A percentile compares a stretch with the other conserved stretches of the same genome.
phyloP scores from a whole-genome alignment of 2,888 invertebrate species.

The Cephus rjabovi region DNA sequence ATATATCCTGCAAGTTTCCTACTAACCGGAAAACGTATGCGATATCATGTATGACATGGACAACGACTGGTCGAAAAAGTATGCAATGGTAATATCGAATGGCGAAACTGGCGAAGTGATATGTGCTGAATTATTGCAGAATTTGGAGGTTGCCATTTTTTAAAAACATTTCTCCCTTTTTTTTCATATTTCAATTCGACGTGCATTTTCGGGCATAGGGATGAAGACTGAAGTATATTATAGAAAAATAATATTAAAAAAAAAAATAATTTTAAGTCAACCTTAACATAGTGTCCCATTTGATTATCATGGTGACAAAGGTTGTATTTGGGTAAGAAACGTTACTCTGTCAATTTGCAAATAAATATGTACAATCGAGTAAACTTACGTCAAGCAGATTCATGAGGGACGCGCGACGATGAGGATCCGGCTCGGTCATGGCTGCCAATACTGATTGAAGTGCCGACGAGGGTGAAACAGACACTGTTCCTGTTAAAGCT shows the following conservation, averaged over 20 bases:
- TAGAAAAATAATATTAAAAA: not conserved
- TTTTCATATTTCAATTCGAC: not conserved
- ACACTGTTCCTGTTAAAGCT: conserved; percentile 65
- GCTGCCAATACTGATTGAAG: conserved; percentile 69
- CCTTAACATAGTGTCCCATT: not conserved
- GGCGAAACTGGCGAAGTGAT: not conserved
- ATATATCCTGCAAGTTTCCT: not conserved
- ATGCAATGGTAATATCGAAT: not conserved
- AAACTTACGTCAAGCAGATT: conserved; percentile 72
- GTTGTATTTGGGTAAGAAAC: not conserved
- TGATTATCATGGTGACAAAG: too few species aligned
- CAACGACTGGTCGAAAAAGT: not conserved
- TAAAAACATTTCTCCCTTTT: not conserved
- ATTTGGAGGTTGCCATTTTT: not conserved
- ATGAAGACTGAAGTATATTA: not conserved
- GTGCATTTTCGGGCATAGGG: not conserved
- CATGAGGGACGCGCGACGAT: conserved; percentile 71
- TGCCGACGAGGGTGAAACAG: conserved; percentile 68
- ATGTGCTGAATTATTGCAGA: not conserved
- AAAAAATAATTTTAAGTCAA: not conserved
- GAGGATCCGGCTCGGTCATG: conserved; percentile 71
- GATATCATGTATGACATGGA: not conserved
- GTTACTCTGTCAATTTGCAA: not conserved
- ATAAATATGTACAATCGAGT: not conserved
- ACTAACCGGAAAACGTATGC: not conserved